These are phyloP conservation scores for Molorchus minor DNA, from an alignment of 2,888 invertebrate genomes.

Conservation along the genomic window DNA sequence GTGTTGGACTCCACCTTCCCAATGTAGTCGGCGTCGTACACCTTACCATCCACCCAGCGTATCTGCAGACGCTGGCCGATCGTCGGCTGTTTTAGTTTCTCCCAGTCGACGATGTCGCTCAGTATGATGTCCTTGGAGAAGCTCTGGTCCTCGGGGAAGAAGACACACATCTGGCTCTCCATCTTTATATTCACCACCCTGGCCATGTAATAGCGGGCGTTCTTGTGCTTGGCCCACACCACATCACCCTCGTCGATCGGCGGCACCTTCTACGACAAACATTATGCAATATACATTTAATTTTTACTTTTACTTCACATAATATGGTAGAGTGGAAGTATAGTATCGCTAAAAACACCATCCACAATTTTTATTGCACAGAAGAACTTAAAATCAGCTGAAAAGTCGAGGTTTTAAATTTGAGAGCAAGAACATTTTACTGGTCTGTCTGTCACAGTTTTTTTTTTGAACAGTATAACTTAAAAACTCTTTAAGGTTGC, in stretches of 20 bases:
- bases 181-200: constrained; percentile 63
- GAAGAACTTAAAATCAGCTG: too few relatives aligned
- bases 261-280: constrained; percentile 12
- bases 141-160: constrained; percentile 70
- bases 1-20: constrained; percentile 60
- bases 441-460: too few relatives aligned
- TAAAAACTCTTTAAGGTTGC: too few relatives aligned
- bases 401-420: too few relatives aligned
- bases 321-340: too few relatives aligned
- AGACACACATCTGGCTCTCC: constrained; percentile 67
- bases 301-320: too few relatives aligned
- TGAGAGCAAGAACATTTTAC: too few relatives aligned
- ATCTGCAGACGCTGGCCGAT: constrained; percentile 65
- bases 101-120: constrained; percentile 65
- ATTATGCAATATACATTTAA: too few relatives aligned
- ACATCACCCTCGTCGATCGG: constrained; percentile 50
- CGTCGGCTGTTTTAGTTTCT: constrained; percentile 51
- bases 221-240: constrained; percentile 72
- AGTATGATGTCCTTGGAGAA: constrained; percentile 68
- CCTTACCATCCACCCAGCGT: constrained; percentile 66
- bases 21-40: constrained; percentile 63
- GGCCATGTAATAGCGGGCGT: constrained; percentile 68
- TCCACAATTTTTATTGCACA: too few relatives aligned
- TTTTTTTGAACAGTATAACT: too few relatives aligned
- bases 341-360: too few relatives aligned